These are phyloP conservation scores for Myxocyprinus asiaticus DNA, from an alignment of 2,113 vertebrate species.

Conservation along the genomic window DNA sequence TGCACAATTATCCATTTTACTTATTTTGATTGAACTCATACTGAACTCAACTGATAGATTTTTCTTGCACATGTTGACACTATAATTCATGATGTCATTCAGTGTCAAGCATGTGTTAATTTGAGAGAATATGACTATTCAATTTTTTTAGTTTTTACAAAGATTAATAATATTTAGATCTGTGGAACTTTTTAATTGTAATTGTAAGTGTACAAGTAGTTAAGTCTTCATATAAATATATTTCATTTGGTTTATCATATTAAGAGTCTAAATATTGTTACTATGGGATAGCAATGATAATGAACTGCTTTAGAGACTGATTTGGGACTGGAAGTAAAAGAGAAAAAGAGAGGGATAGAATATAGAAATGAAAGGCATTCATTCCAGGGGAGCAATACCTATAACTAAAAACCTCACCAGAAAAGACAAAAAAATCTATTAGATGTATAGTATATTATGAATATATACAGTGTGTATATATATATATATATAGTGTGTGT, in stretches of 20 bases:
- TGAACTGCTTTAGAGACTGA: slow-evolving; percentile 32
- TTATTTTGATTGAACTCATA: slow-evolving; percentile 47
- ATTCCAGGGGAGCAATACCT: slow-evolving; percentile 69
- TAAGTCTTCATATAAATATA: slow-evolving; percentile 54
- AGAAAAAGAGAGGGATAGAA: slow-evolving; percentile 14
- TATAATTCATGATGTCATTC: slow-evolving; percentile 62
- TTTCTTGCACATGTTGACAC: slow-evolving; percentile 59
- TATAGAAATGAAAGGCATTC: slow-evolving; percentile 48
- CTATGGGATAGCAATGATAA: slow-evolving; percentile 15
- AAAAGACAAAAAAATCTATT: slow-evolving; percentile 61
- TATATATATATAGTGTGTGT: slow-evolving; percentile 63
- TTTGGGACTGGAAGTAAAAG: slow-evolving; percentile 15
- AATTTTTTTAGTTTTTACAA: slow-evolving; percentile 47
- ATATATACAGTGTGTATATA: slow-evolving; percentile 50
- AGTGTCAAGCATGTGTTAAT: slow-evolving; percentile 66
- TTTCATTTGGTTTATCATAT: slow-evolving; percentile 49
- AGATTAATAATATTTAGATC: slow-evolving; percentile 42
- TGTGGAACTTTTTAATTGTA: slow-evolving; percentile 54
- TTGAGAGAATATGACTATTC: slow-evolving; percentile 53
- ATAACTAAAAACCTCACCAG: slow-evolving; percentile 66
- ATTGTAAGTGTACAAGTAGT: slow-evolving; percentile 52
- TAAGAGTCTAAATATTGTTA: slow-evolving; percentile 51
- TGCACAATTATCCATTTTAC: slow-evolving; percentile 32
- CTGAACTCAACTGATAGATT: slow-evolving; percentile 58
- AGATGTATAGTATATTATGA: slow-evolving; percentile 65